Evolutionary conservation across 2,888 invertebrate species (phyloP).

Genomic region (Unio pictorum): DNA sequence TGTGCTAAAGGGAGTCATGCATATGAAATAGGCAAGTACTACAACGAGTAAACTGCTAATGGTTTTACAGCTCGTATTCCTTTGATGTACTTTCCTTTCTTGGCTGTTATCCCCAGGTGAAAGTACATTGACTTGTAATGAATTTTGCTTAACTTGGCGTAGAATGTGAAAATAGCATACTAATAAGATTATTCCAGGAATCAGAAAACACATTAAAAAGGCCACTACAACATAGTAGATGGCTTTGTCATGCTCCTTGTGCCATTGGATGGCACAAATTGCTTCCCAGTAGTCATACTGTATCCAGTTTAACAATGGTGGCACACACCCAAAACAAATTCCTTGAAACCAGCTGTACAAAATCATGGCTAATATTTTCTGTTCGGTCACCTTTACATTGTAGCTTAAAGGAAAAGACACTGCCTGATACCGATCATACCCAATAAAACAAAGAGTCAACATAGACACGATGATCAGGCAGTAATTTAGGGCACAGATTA

Average conservation of each 20-base stretch:
- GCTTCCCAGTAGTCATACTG: slow-evolving; percentile 69
- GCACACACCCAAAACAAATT: slow-evolving; percentile 54
- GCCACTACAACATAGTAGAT: slow-evolving; percentile 63
- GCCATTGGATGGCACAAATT: slow-evolving; percentile 68
- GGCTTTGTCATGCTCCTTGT: slow-evolving; percentile 37
- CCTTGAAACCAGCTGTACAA: slow-evolving; percentile 65
- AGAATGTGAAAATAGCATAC: slow-evolving; percentile 55
- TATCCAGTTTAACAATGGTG: slow-evolving; percentile 58
- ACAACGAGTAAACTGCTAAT: slow-evolving; percentile 63
- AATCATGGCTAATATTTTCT: slow-evolving; percentile 37
- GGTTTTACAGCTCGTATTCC: slow-evolving; percentile 10
- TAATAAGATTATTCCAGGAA: slow-evolving; percentile 57
- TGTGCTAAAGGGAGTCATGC: slow-evolving; percentile 69
- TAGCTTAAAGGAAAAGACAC: slow-evolving; percentile 62
- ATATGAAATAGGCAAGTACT: slow-evolving; percentile 66
- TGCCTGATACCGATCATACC: slow-evolving; percentile 66
- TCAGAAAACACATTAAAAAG: slow-evolving; percentile 60
- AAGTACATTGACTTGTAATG: slow-evolving; percentile 2
- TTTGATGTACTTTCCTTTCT: slow-evolving; percentile 1
- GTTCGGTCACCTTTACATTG: slow-evolving; percentile 36
- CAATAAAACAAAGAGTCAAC: slow-evolving; percentile 67
- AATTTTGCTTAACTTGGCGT: slow-evolving; percentile 31
- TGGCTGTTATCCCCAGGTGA: neutral
- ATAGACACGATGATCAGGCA: slow-evolving; percentile 69
- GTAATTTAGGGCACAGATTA: slow-evolving; percentile 67